A percentile compares a stretch with the other conserved stretches of the same genome.
These are phyloP conservation scores for Musca vetustissima DNA, from an alignment of 1,140 invertebrate genomes.

Conservation along the genomic window DNA sequence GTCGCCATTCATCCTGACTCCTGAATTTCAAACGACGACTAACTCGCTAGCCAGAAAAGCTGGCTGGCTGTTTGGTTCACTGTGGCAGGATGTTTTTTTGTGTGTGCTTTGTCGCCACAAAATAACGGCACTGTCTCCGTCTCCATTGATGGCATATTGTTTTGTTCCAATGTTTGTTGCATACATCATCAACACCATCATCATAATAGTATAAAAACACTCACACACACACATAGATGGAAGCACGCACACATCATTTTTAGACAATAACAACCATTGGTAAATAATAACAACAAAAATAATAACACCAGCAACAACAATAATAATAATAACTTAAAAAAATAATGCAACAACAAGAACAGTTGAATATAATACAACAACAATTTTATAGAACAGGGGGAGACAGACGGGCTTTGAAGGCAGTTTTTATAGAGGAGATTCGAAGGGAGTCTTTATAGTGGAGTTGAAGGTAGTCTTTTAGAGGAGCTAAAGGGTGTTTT, in stretches of 20 bases:
- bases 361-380: too few species aligned
- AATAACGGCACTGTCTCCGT: conserved; percentile 11
- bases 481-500: too few species aligned
- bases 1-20: conserved; percentile 31
- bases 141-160: conserved; percentile 24
- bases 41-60: not conserved
- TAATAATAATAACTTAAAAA: too few species aligned
- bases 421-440: too few species aligned
- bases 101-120: conserved; percentile 18
- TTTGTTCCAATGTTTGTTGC: conserved; percentile 9
- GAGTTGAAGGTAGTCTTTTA: too few species aligned
- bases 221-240: not conserved
- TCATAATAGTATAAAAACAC: not conserved
- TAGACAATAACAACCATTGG: too few species aligned
- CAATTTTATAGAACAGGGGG: too few species aligned
- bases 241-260: not conserved
- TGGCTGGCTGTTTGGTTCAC: not conserved
- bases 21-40: conserved; percentile 25
- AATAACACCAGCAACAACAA: too few species aligned
- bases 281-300: too few species aligned
- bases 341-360: too few species aligned
- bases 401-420: too few species aligned
- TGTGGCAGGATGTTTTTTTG: conserved; percentile 25
- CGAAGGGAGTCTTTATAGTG: too few species aligned
- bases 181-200: not conserved